Evolutionary conservation across 2,797 vertebrate genomes (phyloP), one percentile per base, ranked within the genome.

Genomic region (Eospalax fontanierii): DNA sequence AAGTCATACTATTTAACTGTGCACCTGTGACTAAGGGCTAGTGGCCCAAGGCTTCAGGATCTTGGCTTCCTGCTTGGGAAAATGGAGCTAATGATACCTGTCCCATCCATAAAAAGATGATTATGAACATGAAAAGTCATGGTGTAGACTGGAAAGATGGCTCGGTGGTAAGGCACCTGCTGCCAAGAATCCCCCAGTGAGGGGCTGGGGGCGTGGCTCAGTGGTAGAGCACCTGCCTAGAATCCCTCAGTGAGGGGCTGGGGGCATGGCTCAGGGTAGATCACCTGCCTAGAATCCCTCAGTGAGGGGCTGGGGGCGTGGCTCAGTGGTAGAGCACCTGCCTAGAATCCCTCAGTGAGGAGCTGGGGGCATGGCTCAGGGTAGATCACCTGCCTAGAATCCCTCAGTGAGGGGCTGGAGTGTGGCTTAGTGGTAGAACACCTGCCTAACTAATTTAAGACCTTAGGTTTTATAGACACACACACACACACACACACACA

Each of bases 21-120:
- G 21, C 14, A 43, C 79, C 24, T 40, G 43, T 7, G 61, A 81
- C 33, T 43, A 21, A 75, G 16, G 22, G 14, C 79, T 59, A n/a
- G 35, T 0, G 8, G 15, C 16, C 38, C 1, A 15, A 38, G 2
- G 18, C 18, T 33, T 65, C 73, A 24, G 59, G 26, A 30, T 14
- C 46, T 54, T 3, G 5, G 40, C 6, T 35, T 81, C 59, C 24
- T 35, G 0, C 40, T n/a, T 38, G 6, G 16, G 2, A 80, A 54
- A 92, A 73, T 66, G 63, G 46, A 26, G 73, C 28, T 11, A 38
- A 19, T 2, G 19, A 30, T 9, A 63, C 59, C 12, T 35, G 46
- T 8, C 24, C 5, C 0, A 6, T 11, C 50, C 63, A 1, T 30
- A 14, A 54, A 8, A 30, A 70, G 2, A 15, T 2, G 43, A n/a